phyloP scores from a whole-genome alignment of 2,797 vertebrate species.

The Okamejei kenojei region DNA sequence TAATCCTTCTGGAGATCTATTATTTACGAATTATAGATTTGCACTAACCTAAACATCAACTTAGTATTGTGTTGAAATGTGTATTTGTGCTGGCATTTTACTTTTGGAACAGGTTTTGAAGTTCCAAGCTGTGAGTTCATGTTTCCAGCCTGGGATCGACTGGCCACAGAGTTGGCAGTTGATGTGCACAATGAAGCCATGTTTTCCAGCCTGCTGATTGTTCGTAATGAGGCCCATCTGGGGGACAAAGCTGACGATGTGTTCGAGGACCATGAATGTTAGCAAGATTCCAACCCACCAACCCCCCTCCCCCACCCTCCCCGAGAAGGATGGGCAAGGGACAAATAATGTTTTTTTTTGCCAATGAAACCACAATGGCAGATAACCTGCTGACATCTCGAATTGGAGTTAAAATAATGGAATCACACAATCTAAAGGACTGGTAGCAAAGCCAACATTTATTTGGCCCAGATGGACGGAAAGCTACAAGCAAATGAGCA shows the following conservation, averaged over 20 bases:
- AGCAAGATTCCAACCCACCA: too few species aligned
- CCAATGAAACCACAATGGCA: background rate
- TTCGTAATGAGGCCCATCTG: background rate
- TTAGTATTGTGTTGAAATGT: background rate
- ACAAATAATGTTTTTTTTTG: background rate
- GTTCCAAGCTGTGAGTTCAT: background rate
- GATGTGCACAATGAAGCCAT: background rate
- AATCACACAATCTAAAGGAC: background rate
- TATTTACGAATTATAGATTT: background rate
- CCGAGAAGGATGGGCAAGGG: background rate
- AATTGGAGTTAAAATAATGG: constrained; percentile 6
- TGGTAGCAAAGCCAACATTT: background rate
- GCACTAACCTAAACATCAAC: background rate
- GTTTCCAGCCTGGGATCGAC: background rate
- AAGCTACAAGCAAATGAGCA: background rate
- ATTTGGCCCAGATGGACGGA: background rate
- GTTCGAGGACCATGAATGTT: background rate
- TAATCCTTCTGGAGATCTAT: background rate
- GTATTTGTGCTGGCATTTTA: background rate
- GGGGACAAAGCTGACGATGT: background rate
- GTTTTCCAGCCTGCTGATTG: background rate
- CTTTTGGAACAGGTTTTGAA: background rate
- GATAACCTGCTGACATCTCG: background rate
- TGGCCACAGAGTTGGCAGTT: background rate
- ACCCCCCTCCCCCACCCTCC: too few species aligned